These are phyloP conservation scores for Trididemnum nubilum DNA, from an alignment of 23 tunicate species.

Conservation along the genomic window DNA sequence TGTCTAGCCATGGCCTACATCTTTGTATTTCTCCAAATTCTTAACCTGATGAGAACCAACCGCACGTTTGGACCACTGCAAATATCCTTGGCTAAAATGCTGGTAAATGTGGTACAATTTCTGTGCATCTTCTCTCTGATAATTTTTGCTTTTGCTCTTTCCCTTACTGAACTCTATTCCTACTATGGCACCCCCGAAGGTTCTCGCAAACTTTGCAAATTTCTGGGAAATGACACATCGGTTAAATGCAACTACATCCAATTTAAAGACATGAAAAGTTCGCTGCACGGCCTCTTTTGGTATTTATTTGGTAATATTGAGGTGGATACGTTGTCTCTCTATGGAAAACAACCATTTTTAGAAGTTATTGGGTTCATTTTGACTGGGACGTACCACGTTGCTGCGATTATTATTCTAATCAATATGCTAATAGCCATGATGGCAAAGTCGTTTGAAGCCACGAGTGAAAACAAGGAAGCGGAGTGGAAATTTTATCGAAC, in stretches of 20 bases:
- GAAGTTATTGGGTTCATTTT: conserved; percentile 33
- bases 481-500: conserved; percentile 90
- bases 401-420: conserved; percentile 74
- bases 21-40: conserved; percentile 53
- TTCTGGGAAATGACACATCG: not conserved
- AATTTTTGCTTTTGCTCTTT: conserved; percentile 70
- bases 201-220: not conserved
- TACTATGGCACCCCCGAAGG: conserved; percentile 81
- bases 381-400: conserved; percentile 54
- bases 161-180: conserved; percentile 77
- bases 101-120: conserved; percentile 67
- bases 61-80: conserved; percentile 77
- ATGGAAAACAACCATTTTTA: conserved; percentile 45
- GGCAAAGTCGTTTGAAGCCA: conserved; percentile 67
- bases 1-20: conserved; percentile 69
- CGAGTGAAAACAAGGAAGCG: conserved; percentile 43
- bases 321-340: conserved; percentile 21
- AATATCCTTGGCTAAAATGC: conserved; percentile 74
- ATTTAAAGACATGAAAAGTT: not conserved
- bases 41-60: conserved; percentile 50
- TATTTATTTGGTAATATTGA: conserved; percentile 71
- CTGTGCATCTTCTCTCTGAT: conserved; percentile 60
- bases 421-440: conserved; percentile 97
- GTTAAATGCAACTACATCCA: not conserved
- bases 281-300: conserved; percentile 68